phyloP scores from a whole-genome alignment of 2,113 vertebrate species.

The Polyodon spathula region DNA sequence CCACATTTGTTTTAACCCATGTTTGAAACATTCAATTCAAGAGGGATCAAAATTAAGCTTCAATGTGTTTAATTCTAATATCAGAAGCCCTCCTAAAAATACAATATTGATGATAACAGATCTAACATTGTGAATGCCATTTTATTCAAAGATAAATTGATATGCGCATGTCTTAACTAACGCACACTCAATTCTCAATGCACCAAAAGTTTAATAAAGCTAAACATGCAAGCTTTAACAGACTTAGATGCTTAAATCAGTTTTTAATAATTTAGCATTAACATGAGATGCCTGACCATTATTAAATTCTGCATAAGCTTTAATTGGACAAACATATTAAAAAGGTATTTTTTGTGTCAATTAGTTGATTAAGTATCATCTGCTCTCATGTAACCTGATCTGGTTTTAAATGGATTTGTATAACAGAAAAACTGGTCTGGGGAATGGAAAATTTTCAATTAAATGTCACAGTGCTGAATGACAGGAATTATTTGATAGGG shows the following conservation, averaged over 20 bases:
- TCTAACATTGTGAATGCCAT: not conserved
- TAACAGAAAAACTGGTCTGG: slow-evolving; percentile 54
- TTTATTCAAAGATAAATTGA: not conserved
- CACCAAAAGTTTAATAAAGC: not conserved
- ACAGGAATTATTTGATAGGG: slow-evolving; percentile 73
- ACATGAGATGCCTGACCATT: slow-evolving; percentile 49
- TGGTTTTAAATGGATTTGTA: slow-evolving; percentile 72
- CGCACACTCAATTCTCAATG: not conserved
- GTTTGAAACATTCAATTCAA: too few relatives aligned
- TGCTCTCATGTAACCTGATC: slow-evolving; percentile 73
- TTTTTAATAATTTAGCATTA: slow-evolving; percentile 50
- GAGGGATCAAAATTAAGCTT: too few relatives aligned
- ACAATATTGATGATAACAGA: too few relatives aligned
- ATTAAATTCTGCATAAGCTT: slow-evolving; percentile 55
- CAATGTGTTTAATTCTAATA: too few relatives aligned
- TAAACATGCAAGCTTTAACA: not conserved
- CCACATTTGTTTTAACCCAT: too few relatives aligned
- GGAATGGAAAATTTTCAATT: slow-evolving; percentile 76
- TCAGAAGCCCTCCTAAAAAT: too few relatives aligned
- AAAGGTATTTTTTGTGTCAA: slow-evolving; percentile 79
- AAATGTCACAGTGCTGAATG: slow-evolving; percentile 70
- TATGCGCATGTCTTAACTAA: not conserved
- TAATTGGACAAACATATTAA: slow-evolving; percentile 57
- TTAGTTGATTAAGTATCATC: slow-evolving; percentile 87
- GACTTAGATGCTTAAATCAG: slow-evolving; percentile 23